phyloP scores from a whole-genome alignment of 2,797 vertebrate genomes.

The Poeciliopsis turneri region DNA sequence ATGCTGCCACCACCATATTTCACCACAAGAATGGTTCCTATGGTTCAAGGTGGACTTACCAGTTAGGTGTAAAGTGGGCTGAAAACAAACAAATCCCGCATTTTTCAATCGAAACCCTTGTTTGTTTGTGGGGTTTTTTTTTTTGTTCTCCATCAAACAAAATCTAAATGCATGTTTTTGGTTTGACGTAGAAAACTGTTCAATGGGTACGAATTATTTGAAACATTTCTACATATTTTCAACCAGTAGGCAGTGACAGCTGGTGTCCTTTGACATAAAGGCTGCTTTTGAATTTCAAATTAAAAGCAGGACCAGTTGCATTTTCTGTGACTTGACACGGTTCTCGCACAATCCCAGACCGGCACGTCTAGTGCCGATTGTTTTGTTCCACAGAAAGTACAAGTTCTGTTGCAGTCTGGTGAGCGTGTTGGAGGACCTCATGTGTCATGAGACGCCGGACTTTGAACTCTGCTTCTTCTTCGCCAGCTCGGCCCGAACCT shows the following conservation, averaged over 20 bases:
- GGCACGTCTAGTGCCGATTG: background rate
- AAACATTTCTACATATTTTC: background rate
- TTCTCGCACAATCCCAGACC: background rate
- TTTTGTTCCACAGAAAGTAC: background rate
- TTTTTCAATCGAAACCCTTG: background rate
- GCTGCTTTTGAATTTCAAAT: background rate
- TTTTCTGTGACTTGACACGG: background rate
- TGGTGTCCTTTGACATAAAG: background rate
- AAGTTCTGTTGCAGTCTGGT: conserved; percentile 6
- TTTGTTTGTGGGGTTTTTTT: background rate
- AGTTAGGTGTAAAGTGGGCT: conserved; percentile 1
- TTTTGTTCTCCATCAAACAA: background rate
- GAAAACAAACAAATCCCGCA: background rate
- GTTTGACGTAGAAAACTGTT: background rate
- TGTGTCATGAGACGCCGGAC: conserved; percentile 49
- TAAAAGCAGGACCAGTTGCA: background rate
- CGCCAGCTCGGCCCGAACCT: conserved; percentile 84
- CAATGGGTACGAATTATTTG: background rate
- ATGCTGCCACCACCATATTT: background rate
- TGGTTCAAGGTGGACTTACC: background rate
- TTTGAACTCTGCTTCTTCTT: conserved; percentile 78
- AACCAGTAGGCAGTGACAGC: background rate
- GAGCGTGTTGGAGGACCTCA: conserved; percentile 16
- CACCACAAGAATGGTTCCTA: background rate
- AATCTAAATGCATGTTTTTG: background rate